phyloP scores from a whole-genome alignment of 2,888 invertebrate species.

The Heliothis peltigera region DNA sequence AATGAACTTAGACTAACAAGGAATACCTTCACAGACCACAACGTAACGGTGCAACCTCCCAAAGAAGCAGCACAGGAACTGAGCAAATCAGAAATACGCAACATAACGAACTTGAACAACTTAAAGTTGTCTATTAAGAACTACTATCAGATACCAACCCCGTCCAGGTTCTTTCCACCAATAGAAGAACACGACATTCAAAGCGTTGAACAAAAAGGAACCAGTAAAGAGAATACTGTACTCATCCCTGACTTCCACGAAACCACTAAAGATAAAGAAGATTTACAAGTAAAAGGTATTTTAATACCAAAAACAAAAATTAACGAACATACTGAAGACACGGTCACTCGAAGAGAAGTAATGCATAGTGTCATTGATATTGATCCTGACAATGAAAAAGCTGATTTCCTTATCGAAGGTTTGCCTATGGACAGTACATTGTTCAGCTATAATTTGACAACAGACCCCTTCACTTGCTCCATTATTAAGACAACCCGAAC shows the following conservation, averaged over 20 bases:
- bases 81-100: background rate
- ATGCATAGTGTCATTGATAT: constrained; percentile 45
- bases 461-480: constrained; percentile 66
- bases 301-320: constrained; percentile 56
- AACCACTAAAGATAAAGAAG: constrained; percentile 56
- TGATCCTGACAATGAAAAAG: constrained; percentile 67
- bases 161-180: constrained; percentile 74
- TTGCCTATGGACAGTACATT: constrained; percentile 55
- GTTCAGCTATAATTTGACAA: constrained; percentile 68
- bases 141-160: constrained; percentile 66
- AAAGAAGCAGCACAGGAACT: constrained; percentile 35
- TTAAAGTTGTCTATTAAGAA: constrained; percentile 62
- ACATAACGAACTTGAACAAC: constrained; percentile 40
- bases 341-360: constrained; percentile 25
- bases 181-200: constrained; percentile 64
- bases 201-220: constrained; percentile 63
- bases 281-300: constrained; percentile 64
- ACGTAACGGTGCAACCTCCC: constrained; percentile 35
- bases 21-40: constrained; percentile 65
- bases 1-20: constrained; percentile 70
- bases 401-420: constrained; percentile 75
- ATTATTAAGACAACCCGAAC: constrained; percentile 64
- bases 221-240: constrained; percentile 63
- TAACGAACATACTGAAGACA: constrained; percentile 5
- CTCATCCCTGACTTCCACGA: constrained; percentile 62